These are phyloP conservation scores for Brachionus paranguensis DNA, from an alignment of 1,140 invertebrate genomes.

Conservation along the genomic window DNA sequence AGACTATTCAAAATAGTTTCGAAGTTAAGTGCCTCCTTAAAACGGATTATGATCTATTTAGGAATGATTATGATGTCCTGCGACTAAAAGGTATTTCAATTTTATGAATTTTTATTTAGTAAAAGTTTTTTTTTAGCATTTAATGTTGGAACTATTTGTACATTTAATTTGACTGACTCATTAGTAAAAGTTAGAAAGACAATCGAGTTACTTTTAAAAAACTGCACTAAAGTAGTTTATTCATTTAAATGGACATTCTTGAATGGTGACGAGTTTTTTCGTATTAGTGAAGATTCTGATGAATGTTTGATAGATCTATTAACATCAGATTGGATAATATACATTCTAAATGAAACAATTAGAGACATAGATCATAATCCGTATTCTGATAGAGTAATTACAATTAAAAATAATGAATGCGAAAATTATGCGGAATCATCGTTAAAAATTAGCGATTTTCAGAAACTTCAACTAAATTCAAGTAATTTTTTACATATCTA, in stretches of 20 bases:
- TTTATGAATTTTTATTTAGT: no score
- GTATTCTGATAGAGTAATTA: background rate
- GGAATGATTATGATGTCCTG: background rate
- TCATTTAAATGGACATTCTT: constrained; percentile 11
- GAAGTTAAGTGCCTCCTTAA: background rate
- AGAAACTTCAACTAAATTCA: background rate
- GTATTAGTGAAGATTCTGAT: background rate
- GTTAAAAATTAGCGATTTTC: background rate
- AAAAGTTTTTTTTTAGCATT: background rate
- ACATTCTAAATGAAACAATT: background rate
- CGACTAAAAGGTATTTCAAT: background rate
- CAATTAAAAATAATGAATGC: background rate
- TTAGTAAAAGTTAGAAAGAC: background rate
- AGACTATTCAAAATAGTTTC: background rate
- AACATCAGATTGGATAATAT: background rate
- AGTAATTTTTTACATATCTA: background rate
- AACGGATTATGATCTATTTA: background rate
- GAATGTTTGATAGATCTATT: background rate
- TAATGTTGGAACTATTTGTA: constrained; percentile 1
- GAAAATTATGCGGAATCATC: background rate
- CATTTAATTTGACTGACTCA: background rate
- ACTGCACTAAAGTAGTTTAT: background rate
- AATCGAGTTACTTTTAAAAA: constrained; percentile 1
- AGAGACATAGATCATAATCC: background rate
- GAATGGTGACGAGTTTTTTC: background rate